Evolutionary conservation across 2,888 invertebrate genomes (phyloP).

Genomic region (Sisyra nigra): DNA sequence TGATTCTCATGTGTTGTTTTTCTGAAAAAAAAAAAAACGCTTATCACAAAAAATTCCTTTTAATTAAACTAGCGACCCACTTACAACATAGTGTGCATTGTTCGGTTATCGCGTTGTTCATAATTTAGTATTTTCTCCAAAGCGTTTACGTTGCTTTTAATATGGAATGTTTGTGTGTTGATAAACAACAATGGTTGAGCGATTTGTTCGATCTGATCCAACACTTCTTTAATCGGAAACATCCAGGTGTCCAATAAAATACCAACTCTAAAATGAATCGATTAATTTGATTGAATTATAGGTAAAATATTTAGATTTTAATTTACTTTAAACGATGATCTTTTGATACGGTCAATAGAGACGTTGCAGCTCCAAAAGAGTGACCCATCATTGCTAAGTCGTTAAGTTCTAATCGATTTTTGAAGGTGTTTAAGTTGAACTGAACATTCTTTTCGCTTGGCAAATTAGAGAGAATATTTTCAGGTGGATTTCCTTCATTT

Average conservation of each 20-base stretch:
- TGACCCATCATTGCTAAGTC: slow-evolving; percentile 38
- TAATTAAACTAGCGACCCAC: slow-evolving; percentile 14
- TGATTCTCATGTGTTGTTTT: slow-evolving; percentile 32
- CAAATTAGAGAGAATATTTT: slow-evolving; percentile 28
- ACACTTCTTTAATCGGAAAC: slow-evolving; percentile 35
- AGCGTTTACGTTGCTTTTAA: slow-evolving; percentile 30
- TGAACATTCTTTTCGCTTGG: slow-evolving; percentile 13
- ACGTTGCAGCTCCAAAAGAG: slow-evolving; percentile 48
- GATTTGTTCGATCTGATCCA: slow-evolving; percentile 24
- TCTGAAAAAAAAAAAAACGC: slow-evolving; percentile 16
- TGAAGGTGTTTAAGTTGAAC: slow-evolving; percentile 18
- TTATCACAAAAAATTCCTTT: not conserved
- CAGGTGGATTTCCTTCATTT: slow-evolving; percentile 29
- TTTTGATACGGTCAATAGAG: slow-evolving; percentile 33
- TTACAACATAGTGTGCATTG: slow-evolving; percentile 30
- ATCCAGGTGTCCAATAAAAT: slow-evolving; percentile 43
- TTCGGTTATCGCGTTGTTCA: slow-evolving; percentile 15
- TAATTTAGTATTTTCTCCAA: slow-evolving; percentile 26
- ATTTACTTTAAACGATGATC: slow-evolving; percentile 35
- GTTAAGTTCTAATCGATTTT: slow-evolving; percentile 29
- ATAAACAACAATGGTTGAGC: slow-evolving; percentile 35
- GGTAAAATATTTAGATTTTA: slow-evolving; percentile 1
- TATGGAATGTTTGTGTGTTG: slow-evolving; percentile 41
- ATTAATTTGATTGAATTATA: not conserved
- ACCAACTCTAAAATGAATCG: slow-evolving; percentile 24